A percentile compares a stretch with the other conserved stretches of the same genome.
Evolutionary conservation across 1,140 invertebrate genomes (phyloP).

Genomic region (Ganaspis sp.): DNA sequence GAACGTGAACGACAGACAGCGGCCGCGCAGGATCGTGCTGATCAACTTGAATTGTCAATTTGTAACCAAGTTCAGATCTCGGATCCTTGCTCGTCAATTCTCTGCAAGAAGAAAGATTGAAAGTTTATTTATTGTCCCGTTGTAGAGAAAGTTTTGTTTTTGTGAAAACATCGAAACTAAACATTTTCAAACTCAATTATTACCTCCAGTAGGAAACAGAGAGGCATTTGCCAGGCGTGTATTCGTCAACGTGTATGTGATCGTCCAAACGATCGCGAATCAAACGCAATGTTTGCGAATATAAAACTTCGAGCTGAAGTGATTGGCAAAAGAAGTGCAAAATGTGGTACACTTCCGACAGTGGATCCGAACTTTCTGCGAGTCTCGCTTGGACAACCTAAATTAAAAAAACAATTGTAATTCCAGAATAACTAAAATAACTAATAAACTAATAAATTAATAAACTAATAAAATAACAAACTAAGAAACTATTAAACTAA

Average conservation of each 20-base stretch:
- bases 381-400: conserved; percentile 89
- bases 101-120: conserved; percentile 56
- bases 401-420: conserved; percentile 20
- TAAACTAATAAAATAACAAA: no score
- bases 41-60: conserved; percentile 92
- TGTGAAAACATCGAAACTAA: no score
- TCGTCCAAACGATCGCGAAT: conserved; percentile 92
- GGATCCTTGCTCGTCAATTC: conserved; percentile 82
- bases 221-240: conserved; percentile 90
- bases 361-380: conserved; percentile 87
- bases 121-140: conserved; percentile 35
- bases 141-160: no score
- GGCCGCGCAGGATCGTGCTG: conserved; percentile 87
- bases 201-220: conserved; percentile 96
- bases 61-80: conserved; percentile 90
- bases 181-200: conserved; percentile 31
- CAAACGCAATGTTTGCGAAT: conserved; percentile 93
- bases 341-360: conserved; percentile 90
- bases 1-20: conserved; percentile 91
- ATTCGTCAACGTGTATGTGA: conserved; percentile 95
- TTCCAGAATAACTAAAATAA: conserved; percentile 12
- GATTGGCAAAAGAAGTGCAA: conserved; percentile 97
- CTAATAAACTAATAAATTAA: no score
- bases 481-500: no score
- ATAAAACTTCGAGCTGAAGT: conserved; percentile 95